Percentiles rank a stretch among this genome's conserved stretches.
Conservation (phyloP, 2,888 invertebrate genomes). For the Creontiades dilutus region DNA sequence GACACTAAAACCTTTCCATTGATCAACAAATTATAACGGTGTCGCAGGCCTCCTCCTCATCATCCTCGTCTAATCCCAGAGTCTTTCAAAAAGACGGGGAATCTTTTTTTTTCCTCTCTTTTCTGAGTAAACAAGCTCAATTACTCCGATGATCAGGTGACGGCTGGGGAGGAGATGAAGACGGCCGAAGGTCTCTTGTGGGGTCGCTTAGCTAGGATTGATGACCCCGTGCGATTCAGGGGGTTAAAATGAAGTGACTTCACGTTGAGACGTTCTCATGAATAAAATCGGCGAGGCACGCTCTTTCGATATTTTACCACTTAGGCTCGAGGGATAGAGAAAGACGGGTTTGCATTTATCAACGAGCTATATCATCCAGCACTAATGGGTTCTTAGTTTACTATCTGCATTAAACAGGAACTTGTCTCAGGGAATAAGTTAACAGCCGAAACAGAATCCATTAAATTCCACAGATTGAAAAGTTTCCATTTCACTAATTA, state of each 20-base stretch:
- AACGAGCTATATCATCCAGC: no score
- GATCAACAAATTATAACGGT: slow-evolving; percentile 65
- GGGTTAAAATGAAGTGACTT: not conserved
- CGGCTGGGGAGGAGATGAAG: not conserved
- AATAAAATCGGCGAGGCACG: slow-evolving; percentile 1
- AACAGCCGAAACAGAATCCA: no score
- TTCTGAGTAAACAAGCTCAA: slow-evolving; percentile 57
- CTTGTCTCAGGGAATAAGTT: no score
- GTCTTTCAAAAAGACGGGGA: not conserved
- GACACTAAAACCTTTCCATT: slow-evolving; percentile 57
- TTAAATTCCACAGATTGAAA: no score
- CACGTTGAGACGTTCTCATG: not conserved
- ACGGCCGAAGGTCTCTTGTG: not conserved
- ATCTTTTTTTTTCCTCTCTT: not conserved
- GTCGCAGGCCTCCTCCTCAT: slow-evolving; percentile 44
- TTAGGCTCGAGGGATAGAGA: not conserved
- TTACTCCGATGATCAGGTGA: slow-evolving; percentile 37
- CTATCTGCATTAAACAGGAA: no score
- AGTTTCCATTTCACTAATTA: no score
- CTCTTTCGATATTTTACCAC: slow-evolving; percentile 1
- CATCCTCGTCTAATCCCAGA: slow-evolving; percentile 29
- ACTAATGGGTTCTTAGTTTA: no score
- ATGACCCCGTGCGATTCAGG: not conserved
- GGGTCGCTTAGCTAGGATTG: not conserved
- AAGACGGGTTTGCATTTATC: no score